A percentile compares a stretch with the other conserved stretches of the same genome.
These are phyloP conservation scores for Folsomia candida DNA, from an alignment of 2,888 invertebrate species.

Conservation along the genomic window DNA sequence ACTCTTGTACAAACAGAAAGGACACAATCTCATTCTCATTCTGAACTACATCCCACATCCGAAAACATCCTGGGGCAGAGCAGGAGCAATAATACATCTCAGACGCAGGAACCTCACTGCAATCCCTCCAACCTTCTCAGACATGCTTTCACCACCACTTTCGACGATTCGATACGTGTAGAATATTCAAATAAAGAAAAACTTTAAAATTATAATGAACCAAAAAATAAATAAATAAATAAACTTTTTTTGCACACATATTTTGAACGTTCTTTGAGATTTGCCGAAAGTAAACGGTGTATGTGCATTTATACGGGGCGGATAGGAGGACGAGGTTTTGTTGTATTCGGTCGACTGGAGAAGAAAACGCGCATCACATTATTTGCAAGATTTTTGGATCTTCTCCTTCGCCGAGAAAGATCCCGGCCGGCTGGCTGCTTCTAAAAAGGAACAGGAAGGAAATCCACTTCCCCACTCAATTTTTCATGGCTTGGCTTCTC, in stretches of 20 bases:
- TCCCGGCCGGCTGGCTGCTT: background rate
- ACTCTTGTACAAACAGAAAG: background rate
- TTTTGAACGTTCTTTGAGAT: no score
- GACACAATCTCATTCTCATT: background rate
- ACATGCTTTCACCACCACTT: no score
- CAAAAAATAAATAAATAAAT: no score
- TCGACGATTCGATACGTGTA: no score
- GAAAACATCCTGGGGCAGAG: background rate
- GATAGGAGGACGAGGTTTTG: no score
- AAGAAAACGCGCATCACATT: slow-evolving; percentile 2
- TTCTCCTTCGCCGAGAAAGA: background rate
- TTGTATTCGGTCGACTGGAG: background rate
- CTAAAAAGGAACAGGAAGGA: slow-evolving; percentile 4
- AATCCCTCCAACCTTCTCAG: no score
- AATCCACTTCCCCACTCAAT: slow-evolving; percentile 30
- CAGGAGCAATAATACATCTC: background rate
- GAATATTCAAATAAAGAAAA: no score
- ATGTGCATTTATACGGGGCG: no score
- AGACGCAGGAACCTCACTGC: no score
- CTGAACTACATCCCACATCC: background rate
- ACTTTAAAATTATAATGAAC: no score
- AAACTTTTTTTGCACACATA: no score
- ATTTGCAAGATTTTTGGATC: slow-evolving; percentile 2
- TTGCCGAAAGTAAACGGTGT: no score
- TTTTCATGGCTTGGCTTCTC: slow-evolving; percentile 25